Evolutionary conservation across 2,888 invertebrate genomes (phyloP).

Genomic region (Scotopteryx bipunctaria): DNA sequence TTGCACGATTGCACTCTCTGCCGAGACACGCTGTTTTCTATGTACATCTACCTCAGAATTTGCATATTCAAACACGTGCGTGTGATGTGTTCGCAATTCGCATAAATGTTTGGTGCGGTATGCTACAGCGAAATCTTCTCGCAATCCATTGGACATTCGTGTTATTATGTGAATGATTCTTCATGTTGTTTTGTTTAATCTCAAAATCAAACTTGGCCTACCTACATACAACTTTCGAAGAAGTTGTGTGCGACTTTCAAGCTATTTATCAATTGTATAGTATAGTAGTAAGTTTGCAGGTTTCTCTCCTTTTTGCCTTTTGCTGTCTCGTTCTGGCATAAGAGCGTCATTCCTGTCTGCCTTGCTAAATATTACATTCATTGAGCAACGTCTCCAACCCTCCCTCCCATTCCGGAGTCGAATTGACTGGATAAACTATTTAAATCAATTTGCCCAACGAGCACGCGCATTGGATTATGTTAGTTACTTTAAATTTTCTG

Average conservation of each 20-base stretch:
- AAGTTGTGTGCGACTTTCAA: slow-evolving; percentile 37
- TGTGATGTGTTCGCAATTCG: slow-evolving; percentile 34
- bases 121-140: slow-evolving; percentile 32
- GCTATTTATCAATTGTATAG: slow-evolving; percentile 46
- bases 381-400: slow-evolving; percentile 49
- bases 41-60: slow-evolving; percentile 17
- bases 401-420: slow-evolving; percentile 32
- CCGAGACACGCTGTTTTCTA: slow-evolving; percentile 27
- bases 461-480: slow-evolving; percentile 25
- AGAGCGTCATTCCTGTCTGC: slow-evolving; percentile 39
- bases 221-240: too few relatives aligned
- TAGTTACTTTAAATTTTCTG: slow-evolving; percentile 41
- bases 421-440: slow-evolving; percentile 39
- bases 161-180: slow-evolving; percentile 28
- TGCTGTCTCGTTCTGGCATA: slow-evolving; percentile 45
- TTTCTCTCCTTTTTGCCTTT: slow-evolving; percentile 45
- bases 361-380: slow-evolving; percentile 56
- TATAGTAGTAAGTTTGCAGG: slow-evolving; percentile 49
- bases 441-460: slow-evolving; percentile 34
- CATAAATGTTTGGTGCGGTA: slow-evolving; percentile 36
- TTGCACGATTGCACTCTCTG: slow-evolving; percentile 53
- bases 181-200: slow-evolving; percentile 6
- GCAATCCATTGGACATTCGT: slow-evolving; percentile 25
- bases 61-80: slow-evolving; percentile 36
- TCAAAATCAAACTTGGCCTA: slow-evolving; percentile 3